Percentiles rank a stretch among this genome's conserved stretches.
These are phyloP conservation scores for Phthorimaea operculella DNA, from an alignment of 1,140 invertebrate genomes.

Conservation along the genomic window DNA sequence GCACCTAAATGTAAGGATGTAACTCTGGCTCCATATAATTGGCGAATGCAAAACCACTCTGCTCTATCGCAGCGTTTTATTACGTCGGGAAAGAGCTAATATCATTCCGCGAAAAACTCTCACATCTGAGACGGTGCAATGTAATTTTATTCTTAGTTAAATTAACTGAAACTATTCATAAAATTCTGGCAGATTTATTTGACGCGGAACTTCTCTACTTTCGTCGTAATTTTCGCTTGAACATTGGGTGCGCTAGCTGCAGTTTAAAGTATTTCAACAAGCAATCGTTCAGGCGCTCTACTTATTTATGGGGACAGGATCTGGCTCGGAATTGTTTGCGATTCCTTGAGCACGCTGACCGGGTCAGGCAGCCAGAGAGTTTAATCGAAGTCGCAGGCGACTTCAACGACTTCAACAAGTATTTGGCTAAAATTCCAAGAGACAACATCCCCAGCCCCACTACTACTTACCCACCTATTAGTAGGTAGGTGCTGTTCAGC, in stretches of 20 bases:
- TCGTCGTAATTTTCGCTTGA: not conserved
- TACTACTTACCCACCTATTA: too few relatives aligned
- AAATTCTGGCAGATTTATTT: constrained; percentile 2
- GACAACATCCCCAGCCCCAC: too few relatives aligned
- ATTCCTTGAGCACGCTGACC: not conserved
- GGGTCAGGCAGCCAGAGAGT: not conserved
- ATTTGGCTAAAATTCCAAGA: not conserved
- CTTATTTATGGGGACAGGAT: not conserved
- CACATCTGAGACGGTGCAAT: constrained; percentile 22
- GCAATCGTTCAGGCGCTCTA: not conserved
- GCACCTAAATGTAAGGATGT: constrained; percentile 10
- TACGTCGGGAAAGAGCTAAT: constrained; percentile 40
- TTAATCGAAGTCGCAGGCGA: not conserved
- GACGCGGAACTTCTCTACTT: not conserved
- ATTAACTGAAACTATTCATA: constrained; percentile 6
- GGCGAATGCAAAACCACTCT: constrained; percentile 37
- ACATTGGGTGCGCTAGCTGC: not conserved
- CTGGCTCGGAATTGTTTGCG: constrained; percentile 3
- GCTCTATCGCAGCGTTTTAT: constrained; percentile 39
- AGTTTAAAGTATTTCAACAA: constrained; percentile 1
- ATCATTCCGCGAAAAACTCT: constrained; percentile 34
- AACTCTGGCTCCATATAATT: constrained; percentile 25
- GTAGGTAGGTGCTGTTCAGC: too few relatives aligned
- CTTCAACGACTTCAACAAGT: not conserved
- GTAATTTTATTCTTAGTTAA: constrained; percentile 24